Evolutionary conservation across 2,888 invertebrate genomes (phyloP).

Genomic region (Spilosoma lubricipeda): DNA sequence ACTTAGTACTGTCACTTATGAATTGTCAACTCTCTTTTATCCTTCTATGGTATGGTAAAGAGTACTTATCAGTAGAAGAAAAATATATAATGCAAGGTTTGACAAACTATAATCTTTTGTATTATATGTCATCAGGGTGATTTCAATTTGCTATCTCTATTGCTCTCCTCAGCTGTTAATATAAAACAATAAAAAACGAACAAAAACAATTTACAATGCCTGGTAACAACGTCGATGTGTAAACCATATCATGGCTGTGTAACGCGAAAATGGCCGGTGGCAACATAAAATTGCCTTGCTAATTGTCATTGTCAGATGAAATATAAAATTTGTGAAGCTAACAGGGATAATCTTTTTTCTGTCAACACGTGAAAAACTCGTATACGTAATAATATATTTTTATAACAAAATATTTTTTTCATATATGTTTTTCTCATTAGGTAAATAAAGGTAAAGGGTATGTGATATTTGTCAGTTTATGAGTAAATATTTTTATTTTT

Average conservation of each 20-base stretch:
- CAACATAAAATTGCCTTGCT: constrained; percentile 15
- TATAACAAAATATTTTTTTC: constrained; percentile 10
- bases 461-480: background rate
- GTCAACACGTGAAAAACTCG: constrained; percentile 11
- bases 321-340: constrained; percentile 25
- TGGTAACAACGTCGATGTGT: constrained; percentile 7
- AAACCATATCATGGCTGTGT: constrained; percentile 1
- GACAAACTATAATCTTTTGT: background rate
- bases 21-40: background rate
- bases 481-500: background rate
- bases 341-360: constrained; percentile 18
- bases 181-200: background rate
- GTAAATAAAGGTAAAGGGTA: background rate
- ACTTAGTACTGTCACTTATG: background rate
- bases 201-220: constrained; percentile 1
- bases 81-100: background rate
- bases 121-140: accelerated
- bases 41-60: background rate
- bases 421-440: background rate
- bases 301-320: constrained; percentile 22
- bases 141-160: background rate
- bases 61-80: background rate
- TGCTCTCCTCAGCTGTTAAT: background rate
- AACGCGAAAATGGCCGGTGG: constrained; percentile 11
- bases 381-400: constrained; percentile 26